These are phyloP conservation scores for Empidonax traillii DNA, from an alignment of 2,113 vertebrate genomes.

Conservation along the genomic window DNA sequence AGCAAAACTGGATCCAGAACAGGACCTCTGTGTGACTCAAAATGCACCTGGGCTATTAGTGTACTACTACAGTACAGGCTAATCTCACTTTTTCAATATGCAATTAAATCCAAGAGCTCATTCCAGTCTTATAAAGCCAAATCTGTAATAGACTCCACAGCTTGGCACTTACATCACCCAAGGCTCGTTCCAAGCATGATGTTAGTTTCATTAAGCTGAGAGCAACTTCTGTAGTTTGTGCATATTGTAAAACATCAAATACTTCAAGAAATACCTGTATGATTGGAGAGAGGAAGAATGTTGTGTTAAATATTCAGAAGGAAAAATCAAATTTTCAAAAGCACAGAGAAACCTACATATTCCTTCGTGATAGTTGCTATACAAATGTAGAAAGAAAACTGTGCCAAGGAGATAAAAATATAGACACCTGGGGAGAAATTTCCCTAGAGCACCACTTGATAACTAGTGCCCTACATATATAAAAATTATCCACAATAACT, in stretches of 20 bases:
- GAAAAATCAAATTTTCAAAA: neutral
- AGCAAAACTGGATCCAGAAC: neutral
- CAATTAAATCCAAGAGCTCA: neutral
- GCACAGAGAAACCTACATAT: neutral
- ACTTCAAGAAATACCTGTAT: conserved; percentile 74
- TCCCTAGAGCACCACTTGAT: neutral
- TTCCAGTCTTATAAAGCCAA: neutral
- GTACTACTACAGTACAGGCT: neutral
- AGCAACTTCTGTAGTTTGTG: conserved; percentile 32
- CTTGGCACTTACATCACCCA: conserved; percentile 75
- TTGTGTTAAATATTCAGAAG: neutral
- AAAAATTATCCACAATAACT: neutral
- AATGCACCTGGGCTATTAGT: neutral
- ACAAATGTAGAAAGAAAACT: neutral
- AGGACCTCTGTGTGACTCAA: neutral
- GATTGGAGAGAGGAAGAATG: neutral
- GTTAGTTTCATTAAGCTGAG: conserved; percentile 79
- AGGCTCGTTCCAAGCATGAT: conserved; percentile 71
- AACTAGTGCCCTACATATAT: neutral
- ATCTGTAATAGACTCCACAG: neutral
- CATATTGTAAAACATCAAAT: conserved; percentile 44
- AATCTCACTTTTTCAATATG: neutral
- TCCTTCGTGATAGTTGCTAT: neutral
- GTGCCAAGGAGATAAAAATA: neutral
- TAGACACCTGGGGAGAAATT: neutral